Percentiles rank a stretch among this genome's conserved stretches.
These are phyloP conservation scores for Calephelis nemesis DNA, from an alignment of 1,140 invertebrate species.

Conservation along the genomic window DNA sequence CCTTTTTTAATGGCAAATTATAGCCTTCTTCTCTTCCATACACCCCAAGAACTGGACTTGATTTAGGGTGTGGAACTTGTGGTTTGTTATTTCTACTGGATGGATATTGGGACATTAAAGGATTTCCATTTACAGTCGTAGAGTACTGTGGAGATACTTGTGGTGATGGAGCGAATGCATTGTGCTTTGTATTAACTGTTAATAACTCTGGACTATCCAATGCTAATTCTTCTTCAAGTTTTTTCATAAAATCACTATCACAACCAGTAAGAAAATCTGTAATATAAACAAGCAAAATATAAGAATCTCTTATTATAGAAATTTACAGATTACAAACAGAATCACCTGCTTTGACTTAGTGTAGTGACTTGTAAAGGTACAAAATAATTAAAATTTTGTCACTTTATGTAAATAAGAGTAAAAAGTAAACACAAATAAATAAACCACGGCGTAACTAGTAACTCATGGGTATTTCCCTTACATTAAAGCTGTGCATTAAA, in stretches of 20 bases:
- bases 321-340: no score
- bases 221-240: slow-evolving; percentile 62
- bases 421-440: no score
- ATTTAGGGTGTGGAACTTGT: slow-evolving; percentile 44
- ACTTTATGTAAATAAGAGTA: no score
- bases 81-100: slow-evolving; percentile 38
- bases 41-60: slow-evolving; percentile 48
- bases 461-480: no score
- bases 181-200: slow-evolving; percentile 51
- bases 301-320: neutral
- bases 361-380: no score
- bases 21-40: slow-evolving; percentile 54
- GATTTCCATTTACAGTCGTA: slow-evolving; percentile 59
- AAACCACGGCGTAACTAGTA: no score
- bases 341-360: no score
- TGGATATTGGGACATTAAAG: slow-evolving; percentile 63
- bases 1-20: slow-evolving; percentile 45
- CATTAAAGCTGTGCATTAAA: no score
- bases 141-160: slow-evolving; percentile 52
- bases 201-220: slow-evolving; percentile 51
- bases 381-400: no score
- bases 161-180: slow-evolving; percentile 42
- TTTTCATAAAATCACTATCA: slow-evolving; percentile 72
- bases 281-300: slow-evolving; percentile 34
- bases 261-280: slow-evolving; percentile 68